Evolutionary conservation across 2,113 vertebrate genomes (phyloP).

Genomic region (Rhinichthys klamathensis): DNA sequence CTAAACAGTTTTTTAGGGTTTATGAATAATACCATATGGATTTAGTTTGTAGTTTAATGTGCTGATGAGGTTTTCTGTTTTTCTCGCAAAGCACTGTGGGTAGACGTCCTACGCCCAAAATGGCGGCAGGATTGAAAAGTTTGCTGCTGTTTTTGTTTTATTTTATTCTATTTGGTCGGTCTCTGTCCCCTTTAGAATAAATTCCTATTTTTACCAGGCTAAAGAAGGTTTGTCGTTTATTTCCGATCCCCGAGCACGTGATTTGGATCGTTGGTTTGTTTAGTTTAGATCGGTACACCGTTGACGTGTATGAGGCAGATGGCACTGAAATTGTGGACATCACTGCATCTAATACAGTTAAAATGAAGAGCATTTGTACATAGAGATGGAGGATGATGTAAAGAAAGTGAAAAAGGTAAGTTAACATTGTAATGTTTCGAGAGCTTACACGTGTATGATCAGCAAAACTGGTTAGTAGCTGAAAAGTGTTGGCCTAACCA

Average conservation of each 20-base stretch:
- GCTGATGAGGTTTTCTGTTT: slow-evolving; percentile 1
- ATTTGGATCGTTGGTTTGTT: slow-evolving; percentile 50
- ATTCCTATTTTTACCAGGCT: neutral
- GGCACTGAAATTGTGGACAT: slow-evolving; percentile 49
- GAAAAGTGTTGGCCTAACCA: slow-evolving; percentile 13
- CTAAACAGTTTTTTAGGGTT: too few relatives aligned
- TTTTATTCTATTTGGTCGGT: slow-evolving; percentile 56
- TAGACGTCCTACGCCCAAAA: slow-evolving; percentile 87
- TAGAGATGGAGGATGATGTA: slow-evolving; percentile 92
- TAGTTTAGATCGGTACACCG: slow-evolving; percentile 48
- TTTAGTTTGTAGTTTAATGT: neutral
- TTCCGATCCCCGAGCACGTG: too few relatives aligned
- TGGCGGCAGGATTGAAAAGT: slow-evolving; percentile 90
- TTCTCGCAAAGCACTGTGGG: slow-evolving; percentile 75
- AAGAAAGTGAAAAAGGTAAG: slow-evolving; percentile 93
- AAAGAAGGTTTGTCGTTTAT: neutral
- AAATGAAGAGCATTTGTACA: slow-evolving; percentile 64
- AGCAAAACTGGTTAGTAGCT: neutral
- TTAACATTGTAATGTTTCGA: neutral
- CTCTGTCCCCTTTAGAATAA: neutral
- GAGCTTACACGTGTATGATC: neutral
- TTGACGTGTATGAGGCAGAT: slow-evolving; percentile 53
- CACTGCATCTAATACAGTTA: slow-evolving; percentile 63
- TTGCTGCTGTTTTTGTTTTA: slow-evolving; percentile 69
- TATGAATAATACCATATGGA: neutral